phyloP scores from a whole-genome alignment of 1,140 invertebrate genomes.

The Leptinotarsa texana region DNA sequence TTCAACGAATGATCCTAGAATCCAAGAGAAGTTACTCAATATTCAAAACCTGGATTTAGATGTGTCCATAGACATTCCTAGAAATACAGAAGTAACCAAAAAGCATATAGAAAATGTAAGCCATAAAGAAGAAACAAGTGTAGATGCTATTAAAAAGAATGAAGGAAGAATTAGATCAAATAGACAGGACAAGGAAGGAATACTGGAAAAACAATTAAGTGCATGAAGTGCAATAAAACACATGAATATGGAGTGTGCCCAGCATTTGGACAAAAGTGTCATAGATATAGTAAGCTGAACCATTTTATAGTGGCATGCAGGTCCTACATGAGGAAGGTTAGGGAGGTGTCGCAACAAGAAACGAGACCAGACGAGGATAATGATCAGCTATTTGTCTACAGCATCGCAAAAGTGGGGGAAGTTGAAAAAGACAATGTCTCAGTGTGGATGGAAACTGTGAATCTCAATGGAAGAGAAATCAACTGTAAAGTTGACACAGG shows the following conservation, averaged over 20 bases:
- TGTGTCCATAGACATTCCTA: slow-evolving; percentile 43
- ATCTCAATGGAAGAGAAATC: too few relatives aligned
- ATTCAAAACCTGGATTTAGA: slow-evolving; percentile 41
- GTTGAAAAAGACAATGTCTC: slow-evolving; percentile 8
- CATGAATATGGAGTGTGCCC: slow-evolving; percentile 18
- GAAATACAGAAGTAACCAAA: slow-evolving; percentile 4
- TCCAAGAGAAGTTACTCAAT: slow-evolving; percentile 47
- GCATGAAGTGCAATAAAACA: slow-evolving; percentile 22
- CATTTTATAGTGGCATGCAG: slow-evolving; percentile 16
- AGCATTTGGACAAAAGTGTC: slow-evolving; percentile 27
- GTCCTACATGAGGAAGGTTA: neutral
- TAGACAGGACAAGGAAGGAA: neutral
- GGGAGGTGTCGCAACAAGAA: slow-evolving; percentile 10
- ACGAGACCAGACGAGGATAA: neutral
- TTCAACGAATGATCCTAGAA: slow-evolving; percentile 42
- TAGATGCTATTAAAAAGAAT: slow-evolving; percentile 20
- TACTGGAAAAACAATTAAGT: neutral
- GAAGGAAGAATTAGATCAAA: neutral
- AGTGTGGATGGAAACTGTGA: too few relatives aligned
- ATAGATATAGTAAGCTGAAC: slow-evolving; percentile 24
- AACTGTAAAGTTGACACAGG: too few relatives aligned
- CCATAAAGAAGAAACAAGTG: neutral
- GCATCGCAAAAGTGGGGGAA: slow-evolving; percentile 13
- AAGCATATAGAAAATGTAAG: slow-evolving; percentile 15
- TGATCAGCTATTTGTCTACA: slow-evolving; percentile 9